Evolutionary conservation across 2,888 invertebrate genomes (phyloP), one percentile per base, ranked within the genome.

Genomic region (Alsophila aescularia): DNA sequence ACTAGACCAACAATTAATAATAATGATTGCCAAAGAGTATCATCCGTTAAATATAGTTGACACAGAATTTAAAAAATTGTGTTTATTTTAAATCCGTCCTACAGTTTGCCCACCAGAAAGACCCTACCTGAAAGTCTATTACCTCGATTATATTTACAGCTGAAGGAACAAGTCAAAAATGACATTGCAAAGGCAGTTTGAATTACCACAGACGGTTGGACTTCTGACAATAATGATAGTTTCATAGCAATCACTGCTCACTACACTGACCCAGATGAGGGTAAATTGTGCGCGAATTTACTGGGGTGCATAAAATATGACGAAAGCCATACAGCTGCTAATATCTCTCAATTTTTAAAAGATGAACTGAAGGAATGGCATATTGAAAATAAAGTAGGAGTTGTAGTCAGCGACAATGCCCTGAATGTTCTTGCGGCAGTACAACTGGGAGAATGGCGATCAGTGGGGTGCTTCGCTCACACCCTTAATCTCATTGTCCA

Each of bases 181-280:
- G n/a, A n/a, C n/a, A n/a, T n/a, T 0, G 12, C 31, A 32, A 6
- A 5, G 5, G 65, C 70, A 13, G 31, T 70, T 12, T 66, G 67
- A 31, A 16, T 64, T 5, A 68, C 67, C 1, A 64, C 62, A 0
- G 69, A 67, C 40, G 60, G 40, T 6, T 66, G 68, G 66, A 68
- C 60, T 0, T 62, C 62, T 0, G 37, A 40, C 2, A 50, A 24
- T 1, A 57, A 58, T 34, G 60, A 58, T 5, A 45, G 52, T 10
- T 60, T 39, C 13, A 58, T 62, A n/a, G 63, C 62, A 1, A 29
- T 67, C 2, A 67, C 65, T 1, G 65, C 59, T 2, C 65, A 65
- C 24, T 66, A 47, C 24, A 57, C 64, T 16, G 36, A 52, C 13
- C 27, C 32, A 12, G 51, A 55, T 4, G 10, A 16, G 2, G 15